Evolutionary conservation across 2,888 invertebrate species (phyloP).

Genomic region (Melanotus villosus): DNA sequence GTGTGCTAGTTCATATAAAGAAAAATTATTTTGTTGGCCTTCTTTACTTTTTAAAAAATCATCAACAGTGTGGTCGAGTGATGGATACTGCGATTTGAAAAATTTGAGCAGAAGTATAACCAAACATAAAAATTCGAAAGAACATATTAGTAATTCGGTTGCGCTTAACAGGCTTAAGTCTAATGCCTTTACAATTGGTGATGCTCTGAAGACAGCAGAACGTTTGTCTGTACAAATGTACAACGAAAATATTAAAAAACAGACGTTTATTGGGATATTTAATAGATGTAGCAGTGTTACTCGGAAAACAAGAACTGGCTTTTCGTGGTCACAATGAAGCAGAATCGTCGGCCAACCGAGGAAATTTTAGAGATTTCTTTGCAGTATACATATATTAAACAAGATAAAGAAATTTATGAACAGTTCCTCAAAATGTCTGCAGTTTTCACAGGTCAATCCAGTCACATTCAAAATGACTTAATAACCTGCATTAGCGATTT

Average conservation of each 20-base stretch:
- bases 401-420: conserved; percentile 23
- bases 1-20: too few relatives aligned
- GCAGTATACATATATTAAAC: conserved; percentile 5
- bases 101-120: too few relatives aligned
- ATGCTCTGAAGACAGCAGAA: too few relatives aligned
- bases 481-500: conserved; percentile 47
- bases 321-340: conserved; percentile 38
- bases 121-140: neutral
- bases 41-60: too few relatives aligned
- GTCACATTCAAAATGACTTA: conserved; percentile 47
- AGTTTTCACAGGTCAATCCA: conserved; percentile 23
- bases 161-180: too few relatives aligned
- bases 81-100: too few relatives aligned
- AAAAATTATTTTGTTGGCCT: too few relatives aligned
- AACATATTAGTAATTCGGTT: too few relatives aligned
- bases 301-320: conserved; percentile 32
- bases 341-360: conserved; percentile 23
- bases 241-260: neutral
- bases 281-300: neutral
- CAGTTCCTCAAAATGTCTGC: neutral
- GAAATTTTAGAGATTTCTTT: conserved; percentile 41
- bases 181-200: too few relatives aligned
- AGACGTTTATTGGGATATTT: neutral
- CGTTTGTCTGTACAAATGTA: neutral
- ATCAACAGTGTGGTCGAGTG: too few relatives aligned